Conservation (phyloP, 2,113 vertebrate genomes). For the Labeo rohita region DNA sequence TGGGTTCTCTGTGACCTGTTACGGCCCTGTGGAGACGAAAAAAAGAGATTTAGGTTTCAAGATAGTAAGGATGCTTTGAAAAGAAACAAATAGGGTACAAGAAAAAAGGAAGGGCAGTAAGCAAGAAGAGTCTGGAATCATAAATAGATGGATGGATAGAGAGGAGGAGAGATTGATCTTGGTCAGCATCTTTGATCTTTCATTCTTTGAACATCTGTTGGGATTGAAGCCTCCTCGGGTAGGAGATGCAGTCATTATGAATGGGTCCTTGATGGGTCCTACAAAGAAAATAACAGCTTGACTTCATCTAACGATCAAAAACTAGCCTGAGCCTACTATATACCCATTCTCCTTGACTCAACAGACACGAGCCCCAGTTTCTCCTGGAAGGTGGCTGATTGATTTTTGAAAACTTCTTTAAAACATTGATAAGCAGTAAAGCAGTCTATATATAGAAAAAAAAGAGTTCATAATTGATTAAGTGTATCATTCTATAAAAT, state of each 20-base stretch:
- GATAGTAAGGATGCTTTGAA: conserved; percentile 5
- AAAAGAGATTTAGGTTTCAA: conserved; percentile 20
- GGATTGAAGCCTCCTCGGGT: conserved; percentile 4
- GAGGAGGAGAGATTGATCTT: background rate
- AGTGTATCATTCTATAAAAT: too few relatives aligned
- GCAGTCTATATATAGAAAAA: too few relatives aligned
- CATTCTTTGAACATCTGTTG: conserved; percentile 33
- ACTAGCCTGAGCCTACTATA: background rate
- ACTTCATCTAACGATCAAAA: conserved; percentile 10
- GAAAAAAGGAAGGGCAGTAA: background rate
- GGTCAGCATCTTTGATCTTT: conserved; percentile 38
- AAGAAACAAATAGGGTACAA: background rate
- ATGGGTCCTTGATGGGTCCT: conserved; percentile 20
- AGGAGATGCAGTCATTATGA: background rate
- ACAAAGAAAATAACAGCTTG: background rate
- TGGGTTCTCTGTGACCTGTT: conserved; percentile 76
- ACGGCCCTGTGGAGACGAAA: conserved; percentile 69
- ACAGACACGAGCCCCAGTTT: background rate
- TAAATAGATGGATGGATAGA: background rate
- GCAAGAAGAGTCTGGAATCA: background rate
- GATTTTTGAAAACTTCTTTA: too few relatives aligned
- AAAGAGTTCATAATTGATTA: too few relatives aligned
- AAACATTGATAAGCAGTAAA: too few relatives aligned
- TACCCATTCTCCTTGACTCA: background rate
- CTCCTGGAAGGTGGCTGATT: too few relatives aligned